Evolutionary conservation across 2,888 invertebrate genomes (phyloP).

Genomic region (Amiota communis): DNA sequence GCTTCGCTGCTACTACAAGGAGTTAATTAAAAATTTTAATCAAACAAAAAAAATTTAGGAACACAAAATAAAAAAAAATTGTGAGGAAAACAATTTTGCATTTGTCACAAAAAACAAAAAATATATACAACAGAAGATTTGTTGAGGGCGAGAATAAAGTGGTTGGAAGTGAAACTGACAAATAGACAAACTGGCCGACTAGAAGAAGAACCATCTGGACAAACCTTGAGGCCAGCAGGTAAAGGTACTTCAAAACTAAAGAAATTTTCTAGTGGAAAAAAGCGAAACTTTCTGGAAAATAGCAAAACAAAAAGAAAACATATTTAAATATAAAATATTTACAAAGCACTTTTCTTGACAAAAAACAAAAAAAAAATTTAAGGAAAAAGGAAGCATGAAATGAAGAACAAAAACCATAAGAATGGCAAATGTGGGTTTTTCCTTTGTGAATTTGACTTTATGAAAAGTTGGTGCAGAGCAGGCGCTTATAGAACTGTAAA

Average conservation of each 20-base stretch:
- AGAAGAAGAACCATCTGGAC: background rate
- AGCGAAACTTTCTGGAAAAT: background rate
- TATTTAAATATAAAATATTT: slow-evolving; percentile 19
- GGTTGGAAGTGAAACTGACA: background rate
- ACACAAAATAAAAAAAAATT: background rate
- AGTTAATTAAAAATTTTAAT: slow-evolving; percentile 30
- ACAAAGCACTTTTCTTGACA: slow-evolving; percentile 31
- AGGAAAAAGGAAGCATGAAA: slow-evolving; percentile 24
- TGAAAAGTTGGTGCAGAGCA: too few species aligned
- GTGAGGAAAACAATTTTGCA: slow-evolving; percentile 4
- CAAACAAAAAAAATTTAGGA: background rate
- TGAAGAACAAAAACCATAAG: slow-evolving; percentile 21
- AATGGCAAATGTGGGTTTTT: background rate
- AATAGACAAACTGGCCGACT: too few species aligned
- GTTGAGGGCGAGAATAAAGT: background rate
- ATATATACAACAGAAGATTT: slow-evolving; percentile 5
- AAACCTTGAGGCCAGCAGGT: background rate
- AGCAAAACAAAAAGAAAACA: background rate
- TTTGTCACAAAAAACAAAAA: background rate
- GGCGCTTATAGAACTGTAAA: too few species aligned
- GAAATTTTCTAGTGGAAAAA: background rate
- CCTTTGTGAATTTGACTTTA: too few species aligned
- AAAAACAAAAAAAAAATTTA: slow-evolving; percentile 26
- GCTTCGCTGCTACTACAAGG: background rate
- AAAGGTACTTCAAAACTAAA: background rate